Base-by-base conservation (phyloP, 2,797 vertebrate genomes). In the Buphagus erythrorhynchus region DNA sequence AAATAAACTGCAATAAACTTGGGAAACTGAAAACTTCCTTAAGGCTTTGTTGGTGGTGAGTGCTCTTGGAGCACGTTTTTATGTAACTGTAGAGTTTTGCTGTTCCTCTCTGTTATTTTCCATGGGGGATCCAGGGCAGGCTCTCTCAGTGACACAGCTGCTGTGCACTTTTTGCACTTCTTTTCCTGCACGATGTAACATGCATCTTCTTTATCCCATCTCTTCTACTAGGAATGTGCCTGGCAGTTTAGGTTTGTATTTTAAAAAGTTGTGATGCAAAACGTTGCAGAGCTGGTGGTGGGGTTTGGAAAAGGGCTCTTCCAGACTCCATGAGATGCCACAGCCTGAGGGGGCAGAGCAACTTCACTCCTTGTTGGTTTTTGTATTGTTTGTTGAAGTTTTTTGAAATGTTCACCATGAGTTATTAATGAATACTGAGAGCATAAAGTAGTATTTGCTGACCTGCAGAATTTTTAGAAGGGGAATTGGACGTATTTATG, bases 401-500 rank as follows among this genome's bases (percentile, higher is more conserved):
- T 45, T 38, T 5, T 76, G 11, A 36, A 84, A 22, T 16, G 16
- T 7, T 72, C 55, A n/a, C 42, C 5, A 0, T n/a, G 62, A 90
- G 10, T 43, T 81, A 26, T 14, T 74, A 48, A 10, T 20, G 33
- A 91, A 45, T 19, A 46, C 10, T 38, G 20, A 66, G 33, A 71
- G 45, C 11, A 40, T 49, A 67, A 45, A 67, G 45, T 79, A 52
- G n/a, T 3, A 1, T 33, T 52, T 75, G 7, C 42, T 78, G 25
- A 28, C 19, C 14, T 83, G 15, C 16, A 71, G 46, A 31, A 24
- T n/a, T 68, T 82, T 67, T 54, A 59, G 49, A 84, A 35, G 40
- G 9, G 35, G 7, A 54, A 29, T 35, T 33, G 28, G n/a, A 22
- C 0, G 0, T 35, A 13, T 9, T 49, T 18, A 48, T 58, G 15